Evolutionary conservation across 2,797 vertebrate genomes (phyloP).

Genomic region (Phalanger gymnotis): DNA sequence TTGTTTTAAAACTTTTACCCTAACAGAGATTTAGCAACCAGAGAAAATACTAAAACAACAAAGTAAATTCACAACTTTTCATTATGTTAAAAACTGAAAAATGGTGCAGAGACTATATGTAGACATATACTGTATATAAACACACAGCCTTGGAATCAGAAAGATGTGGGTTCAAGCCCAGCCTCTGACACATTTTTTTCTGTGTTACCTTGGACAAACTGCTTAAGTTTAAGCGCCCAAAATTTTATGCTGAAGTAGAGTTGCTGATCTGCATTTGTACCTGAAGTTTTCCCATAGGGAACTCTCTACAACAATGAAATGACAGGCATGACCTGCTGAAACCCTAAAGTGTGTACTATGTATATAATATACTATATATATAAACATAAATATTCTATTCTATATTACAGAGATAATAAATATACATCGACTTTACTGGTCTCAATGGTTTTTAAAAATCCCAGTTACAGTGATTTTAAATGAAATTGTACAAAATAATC

Average conservation of each 20-base stretch:
- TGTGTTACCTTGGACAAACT: background rate
- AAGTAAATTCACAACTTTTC: slow-evolving; percentile 32
- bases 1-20: background rate
- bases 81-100: slow-evolving; percentile 22
- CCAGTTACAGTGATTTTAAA: slow-evolving; percentile 36
- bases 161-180: background rate
- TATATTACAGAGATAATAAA: background rate
- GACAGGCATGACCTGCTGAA: background rate
- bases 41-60: slow-evolving; percentile 31
- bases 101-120: background rate
- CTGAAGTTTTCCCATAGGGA: background rate
- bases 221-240: background rate
- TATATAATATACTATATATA: background rate
- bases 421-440: background rate
- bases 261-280: background rate
- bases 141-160: background rate
- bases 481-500: slow-evolving; percentile 53
- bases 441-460: slow-evolving; percentile 11
- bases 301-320: background rate
- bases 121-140: background rate
- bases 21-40: background rate
- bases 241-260: background rate
- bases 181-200: background rate
- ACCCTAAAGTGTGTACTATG: background rate
- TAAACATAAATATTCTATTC: background rate